A percentile compares a stretch with the other conserved stretches of the same genome.
These are phyloP conservation scores for Netelia melanura DNA, from an alignment of 2,888 invertebrate genomes.

Conservation along the genomic window DNA sequence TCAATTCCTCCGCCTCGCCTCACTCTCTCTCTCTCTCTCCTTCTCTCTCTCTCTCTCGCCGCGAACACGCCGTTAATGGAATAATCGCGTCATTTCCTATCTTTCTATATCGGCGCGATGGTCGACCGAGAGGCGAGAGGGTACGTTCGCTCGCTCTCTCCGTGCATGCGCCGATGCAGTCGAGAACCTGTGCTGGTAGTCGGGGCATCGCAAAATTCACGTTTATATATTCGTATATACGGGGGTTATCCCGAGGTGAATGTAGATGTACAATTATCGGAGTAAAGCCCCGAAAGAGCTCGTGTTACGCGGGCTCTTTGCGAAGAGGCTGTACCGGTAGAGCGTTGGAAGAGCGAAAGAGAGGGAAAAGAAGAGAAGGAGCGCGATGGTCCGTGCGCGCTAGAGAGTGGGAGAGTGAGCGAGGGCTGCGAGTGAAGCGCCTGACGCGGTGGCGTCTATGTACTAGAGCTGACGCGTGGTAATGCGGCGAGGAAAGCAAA, in stretches of 20 bases:
- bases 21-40: slow-evolving; percentile 9
- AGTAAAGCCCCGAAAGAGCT: slow-evolving; percentile 22
- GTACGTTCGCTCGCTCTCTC: slow-evolving; percentile 20
- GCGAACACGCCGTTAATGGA: slow-evolving; percentile 70
- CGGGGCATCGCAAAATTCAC: not conserved
- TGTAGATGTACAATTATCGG: slow-evolving; percentile 57
- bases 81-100: slow-evolving; percentile 74
- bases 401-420: not conserved
- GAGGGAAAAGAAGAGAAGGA: not conserved
- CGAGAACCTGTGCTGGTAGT: not conserved
- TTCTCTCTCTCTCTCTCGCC: slow-evolving; percentile 33
- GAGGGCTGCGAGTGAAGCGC: not conserved
- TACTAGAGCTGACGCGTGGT: slow-evolving; percentile 18
- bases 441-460: slow-evolving; percentile 19
- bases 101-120: slow-evolving; percentile 55
- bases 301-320: slow-evolving; percentile 19
- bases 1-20: slow-evolving; percentile 7
- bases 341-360: no score
- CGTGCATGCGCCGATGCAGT: not conserved
- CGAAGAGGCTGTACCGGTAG: not conserved
- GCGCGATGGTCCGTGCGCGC: not conserved
- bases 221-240: not conserved
- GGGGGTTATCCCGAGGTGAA: slow-evolving; percentile 10
- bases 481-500: not conserved
- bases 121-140: slow-evolving; percentile 13